These are phyloP conservation scores for Sciurus niger DNA, from an alignment of 2,113 vertebrate genomes.

Conservation along the genomic window DNA sequence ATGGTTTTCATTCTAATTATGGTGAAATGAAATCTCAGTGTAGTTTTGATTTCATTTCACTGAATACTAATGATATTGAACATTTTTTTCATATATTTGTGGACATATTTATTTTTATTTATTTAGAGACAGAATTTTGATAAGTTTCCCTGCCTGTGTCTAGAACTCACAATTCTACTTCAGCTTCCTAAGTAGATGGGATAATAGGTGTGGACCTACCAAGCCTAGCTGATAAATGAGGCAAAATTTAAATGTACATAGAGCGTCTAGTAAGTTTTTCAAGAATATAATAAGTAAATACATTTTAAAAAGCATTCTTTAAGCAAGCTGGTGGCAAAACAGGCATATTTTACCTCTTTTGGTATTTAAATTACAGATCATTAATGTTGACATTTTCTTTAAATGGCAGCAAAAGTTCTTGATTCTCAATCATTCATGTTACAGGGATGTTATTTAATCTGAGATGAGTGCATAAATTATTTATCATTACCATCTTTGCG, in stretches of 20 bases:
- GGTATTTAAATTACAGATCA: background rate
- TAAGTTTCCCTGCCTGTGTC: background rate
- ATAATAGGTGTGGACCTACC: background rate
- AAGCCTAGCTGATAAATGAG: background rate
- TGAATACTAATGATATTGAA: no score
- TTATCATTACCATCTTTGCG: background rate
- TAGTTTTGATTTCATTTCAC: no score
- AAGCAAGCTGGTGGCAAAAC: background rate
- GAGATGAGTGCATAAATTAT: background rate
- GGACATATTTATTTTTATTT: background rate
- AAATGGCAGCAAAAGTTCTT: background rate
- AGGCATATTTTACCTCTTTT: background rate
- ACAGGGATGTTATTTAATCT: background rate
- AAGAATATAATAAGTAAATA: background rate
- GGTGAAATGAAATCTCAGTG: no score
- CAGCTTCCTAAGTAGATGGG: background rate
- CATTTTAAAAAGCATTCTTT: background rate
- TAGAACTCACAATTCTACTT: background rate
- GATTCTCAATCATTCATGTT: background rate
- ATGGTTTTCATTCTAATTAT: no score
- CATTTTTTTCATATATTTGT: no score
- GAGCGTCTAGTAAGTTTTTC: background rate
- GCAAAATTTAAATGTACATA: background rate
- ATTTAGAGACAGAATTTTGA: background rate
- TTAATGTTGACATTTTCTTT: conserved; percentile 7